These are phyloP conservation scores for Hippocampus mohnikei DNA, from an alignment of 2,113 vertebrate species.

Conservation along the genomic window DNA sequence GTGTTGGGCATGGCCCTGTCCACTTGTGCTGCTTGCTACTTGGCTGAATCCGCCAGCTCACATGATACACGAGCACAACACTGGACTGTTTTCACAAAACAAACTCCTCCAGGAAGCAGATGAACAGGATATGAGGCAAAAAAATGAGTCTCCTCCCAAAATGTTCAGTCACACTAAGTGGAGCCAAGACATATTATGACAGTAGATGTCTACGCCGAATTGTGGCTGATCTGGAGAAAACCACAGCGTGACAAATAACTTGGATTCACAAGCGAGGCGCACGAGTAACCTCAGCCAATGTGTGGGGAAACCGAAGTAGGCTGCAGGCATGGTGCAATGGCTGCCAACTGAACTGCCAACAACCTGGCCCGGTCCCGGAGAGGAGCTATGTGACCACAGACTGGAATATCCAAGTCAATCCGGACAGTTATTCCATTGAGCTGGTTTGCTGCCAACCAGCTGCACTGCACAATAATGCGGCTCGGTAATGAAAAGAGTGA, in stretches of 20 bases:
- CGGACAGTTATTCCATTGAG: neutral
- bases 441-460: too few relatives aligned
- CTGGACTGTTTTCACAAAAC: constrained; percentile 32
- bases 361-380: constrained; percentile 33
- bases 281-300: constrained; percentile 46
- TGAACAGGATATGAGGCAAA: constrained; percentile 5
- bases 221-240: constrained; percentile 15
- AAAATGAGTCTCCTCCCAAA: neutral
- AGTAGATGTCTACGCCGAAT: neutral
- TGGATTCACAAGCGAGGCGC: constrained; percentile 40
- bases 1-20: constrained; percentile 19
- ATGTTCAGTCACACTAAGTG: neutral
- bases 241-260: constrained; percentile 34
- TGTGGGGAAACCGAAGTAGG: constrained; percentile 64
- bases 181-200: neutral
- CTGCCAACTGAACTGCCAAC: constrained; percentile 56
- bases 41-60: constrained; percentile 26
- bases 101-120: constrained; percentile 19
- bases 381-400: constrained; percentile 40
- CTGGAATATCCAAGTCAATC: neutral
- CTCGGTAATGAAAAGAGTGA: too few relatives aligned
- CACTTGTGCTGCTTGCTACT: constrained; percentile 14
- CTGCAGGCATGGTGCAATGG: constrained; percentile 22
- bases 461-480: neutral
- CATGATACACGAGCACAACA: constrained; percentile 28